Evolutionary conservation across 2,888 invertebrate species (phyloP).

Genomic region (Phragmatobia fuliginosa): DNA sequence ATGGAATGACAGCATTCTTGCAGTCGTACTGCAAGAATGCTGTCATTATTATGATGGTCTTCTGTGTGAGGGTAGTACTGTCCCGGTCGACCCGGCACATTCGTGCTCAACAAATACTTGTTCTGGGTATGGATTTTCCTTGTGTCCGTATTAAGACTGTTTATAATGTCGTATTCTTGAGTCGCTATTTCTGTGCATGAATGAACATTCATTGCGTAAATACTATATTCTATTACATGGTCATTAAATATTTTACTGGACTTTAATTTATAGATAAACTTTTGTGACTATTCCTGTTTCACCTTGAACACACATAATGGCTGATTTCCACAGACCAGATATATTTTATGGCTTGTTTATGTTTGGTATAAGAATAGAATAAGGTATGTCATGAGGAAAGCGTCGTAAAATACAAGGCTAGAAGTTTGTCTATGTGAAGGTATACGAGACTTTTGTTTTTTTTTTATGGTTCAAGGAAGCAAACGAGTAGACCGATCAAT

Average conservation of each 20-base stretch:
- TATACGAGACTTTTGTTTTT: not conserved
- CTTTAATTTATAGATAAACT: conserved; percentile 19
- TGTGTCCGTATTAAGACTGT: no score
- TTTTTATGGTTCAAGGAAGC: not conserved
- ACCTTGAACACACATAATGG: conserved; percentile 7
- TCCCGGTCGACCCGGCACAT: no score
- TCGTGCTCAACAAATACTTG: no score
- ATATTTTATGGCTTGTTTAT: conserved; percentile 13
- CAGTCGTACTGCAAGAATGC: no score
- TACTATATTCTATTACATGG: not conserved
- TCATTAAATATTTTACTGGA: conserved; percentile 5
- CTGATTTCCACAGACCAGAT: not conserved
- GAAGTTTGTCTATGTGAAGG: not conserved
- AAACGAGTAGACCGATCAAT: not conserved
- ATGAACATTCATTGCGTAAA: not conserved
- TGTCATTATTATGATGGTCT: no score
- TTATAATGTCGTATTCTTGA: not conserved
- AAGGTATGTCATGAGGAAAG: not conserved
- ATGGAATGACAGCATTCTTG: no score
- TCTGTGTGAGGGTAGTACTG: no score
- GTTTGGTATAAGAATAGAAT: conserved; percentile 10
- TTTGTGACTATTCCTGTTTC: conserved; percentile 12
- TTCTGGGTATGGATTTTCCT: no score
- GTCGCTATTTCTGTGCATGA: not conserved
- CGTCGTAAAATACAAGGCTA: not conserved